A percentile compares a stretch with the other conserved stretches of the same genome.
Evolutionary conservation across 2,888 invertebrate genomes (phyloP).

Genomic region (Drosophila testacea): DNA sequence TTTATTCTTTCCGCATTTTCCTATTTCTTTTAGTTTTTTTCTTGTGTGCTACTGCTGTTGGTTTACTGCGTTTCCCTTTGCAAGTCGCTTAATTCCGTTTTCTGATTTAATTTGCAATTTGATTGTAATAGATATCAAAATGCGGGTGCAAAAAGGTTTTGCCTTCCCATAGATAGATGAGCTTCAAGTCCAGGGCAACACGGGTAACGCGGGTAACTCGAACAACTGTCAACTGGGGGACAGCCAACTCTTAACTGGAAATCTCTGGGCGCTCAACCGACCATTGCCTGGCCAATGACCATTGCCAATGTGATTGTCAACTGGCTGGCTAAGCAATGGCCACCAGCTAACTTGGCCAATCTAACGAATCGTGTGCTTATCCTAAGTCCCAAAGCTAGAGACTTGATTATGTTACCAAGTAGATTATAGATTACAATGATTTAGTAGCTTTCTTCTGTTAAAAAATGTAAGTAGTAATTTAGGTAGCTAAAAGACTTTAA

Average conservation of each 20-base stretch:
- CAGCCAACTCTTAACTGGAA: constrained; percentile 29
- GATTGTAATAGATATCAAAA: constrained; percentile 76
- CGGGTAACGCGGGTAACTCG: background rate
- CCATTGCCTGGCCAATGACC: constrained; percentile 43
- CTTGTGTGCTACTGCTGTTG: constrained; percentile 6
- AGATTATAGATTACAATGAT: constrained; percentile 19
- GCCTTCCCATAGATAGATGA: constrained; percentile 27
- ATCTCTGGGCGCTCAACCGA: constrained; percentile 31
- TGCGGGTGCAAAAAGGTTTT: constrained; percentile 53
- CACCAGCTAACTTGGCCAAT: constrained; percentile 10
- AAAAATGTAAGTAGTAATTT: background rate
- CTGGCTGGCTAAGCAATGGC: constrained; percentile 22
- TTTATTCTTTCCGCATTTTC: background rate
- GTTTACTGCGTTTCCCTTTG: constrained; percentile 31
- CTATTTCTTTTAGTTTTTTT: background rate
- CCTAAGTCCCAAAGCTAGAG: constrained; percentile 8
- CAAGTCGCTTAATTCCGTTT: constrained; percentile 26
- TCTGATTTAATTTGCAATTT: constrained; percentile 78
- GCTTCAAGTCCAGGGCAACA: background rate
- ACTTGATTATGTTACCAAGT: constrained; percentile 14
- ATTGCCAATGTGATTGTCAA: constrained; percentile 62
- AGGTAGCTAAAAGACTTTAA: background rate
- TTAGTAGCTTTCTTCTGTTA: background rate
- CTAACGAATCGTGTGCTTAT: constrained; percentile 12
- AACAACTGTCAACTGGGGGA: constrained; percentile 38